Conservation (phyloP, 2,797 vertebrate species). For the Sphenopsis melanotis region DNA sequence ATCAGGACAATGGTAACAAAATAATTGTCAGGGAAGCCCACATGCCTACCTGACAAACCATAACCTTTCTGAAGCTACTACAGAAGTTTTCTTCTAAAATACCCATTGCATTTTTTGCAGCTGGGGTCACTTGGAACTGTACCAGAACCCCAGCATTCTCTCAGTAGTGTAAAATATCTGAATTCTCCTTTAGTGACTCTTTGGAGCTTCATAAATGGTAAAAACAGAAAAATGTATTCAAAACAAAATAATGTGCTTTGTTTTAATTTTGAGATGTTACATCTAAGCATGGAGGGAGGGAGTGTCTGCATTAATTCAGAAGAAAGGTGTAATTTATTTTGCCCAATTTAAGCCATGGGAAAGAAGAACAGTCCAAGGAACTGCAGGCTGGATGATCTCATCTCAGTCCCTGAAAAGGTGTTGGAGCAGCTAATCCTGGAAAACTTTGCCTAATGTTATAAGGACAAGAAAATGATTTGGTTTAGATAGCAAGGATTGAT, state of each 20-base stretch:
- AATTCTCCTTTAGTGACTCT: background rate
- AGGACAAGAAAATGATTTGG: background rate
- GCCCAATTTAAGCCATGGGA: background rate
- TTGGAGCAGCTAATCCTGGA: background rate
- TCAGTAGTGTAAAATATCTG: background rate
- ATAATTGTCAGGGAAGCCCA: background rate
- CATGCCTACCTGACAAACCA: background rate
- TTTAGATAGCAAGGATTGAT: background rate
- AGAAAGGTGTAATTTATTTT: background rate
- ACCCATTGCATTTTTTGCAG: fast-evolving
- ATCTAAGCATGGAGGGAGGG: fast-evolving
- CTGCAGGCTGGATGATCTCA: background rate
- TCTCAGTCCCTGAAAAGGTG: background rate
- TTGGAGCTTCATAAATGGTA: background rate
- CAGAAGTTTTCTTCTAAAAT: background rate
- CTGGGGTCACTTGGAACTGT: background rate
- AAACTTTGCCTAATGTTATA: background rate
- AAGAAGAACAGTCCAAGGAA: background rate
- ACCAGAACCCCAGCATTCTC: background rate
- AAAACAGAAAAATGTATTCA: background rate
- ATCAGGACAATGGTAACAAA: background rate
- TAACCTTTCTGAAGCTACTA: background rate
- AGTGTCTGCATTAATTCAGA: background rate
- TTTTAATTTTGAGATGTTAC: background rate
- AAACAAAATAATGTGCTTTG: background rate